A percentile compares a stretch with the other conserved stretches of the same genome.
Evolutionary conservation across 2,113 vertebrate species (phyloP).

Genomic region (Nyctibius bracteatus): DNA sequence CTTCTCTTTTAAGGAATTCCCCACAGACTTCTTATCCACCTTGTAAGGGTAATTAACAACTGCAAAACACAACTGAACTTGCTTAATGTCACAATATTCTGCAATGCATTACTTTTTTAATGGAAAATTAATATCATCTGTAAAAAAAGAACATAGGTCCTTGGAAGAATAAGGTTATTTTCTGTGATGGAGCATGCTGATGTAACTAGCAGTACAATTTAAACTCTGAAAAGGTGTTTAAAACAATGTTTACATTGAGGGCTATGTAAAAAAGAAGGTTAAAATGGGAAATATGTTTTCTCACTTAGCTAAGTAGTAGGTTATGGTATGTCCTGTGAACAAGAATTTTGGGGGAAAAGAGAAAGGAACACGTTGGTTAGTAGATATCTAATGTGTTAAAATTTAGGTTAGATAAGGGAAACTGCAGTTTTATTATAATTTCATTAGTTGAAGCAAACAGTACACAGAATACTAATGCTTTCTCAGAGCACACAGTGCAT

Average conservation of each 20-base stretch:
- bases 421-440: not conserved
- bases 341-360: not conserved
- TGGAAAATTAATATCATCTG: not conserved
- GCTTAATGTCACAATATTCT: slow-evolving; percentile 31
- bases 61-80: slow-evolving; percentile 28
- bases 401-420: not conserved
- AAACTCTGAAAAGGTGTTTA: not conserved
- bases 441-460: not conserved
- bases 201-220: not conserved
- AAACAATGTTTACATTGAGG: not conserved
- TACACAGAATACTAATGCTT: not conserved
- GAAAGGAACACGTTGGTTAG: not conserved
- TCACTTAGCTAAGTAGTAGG: not conserved
- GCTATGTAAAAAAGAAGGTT: not conserved
- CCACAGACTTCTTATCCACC: slow-evolving; percentile 36
- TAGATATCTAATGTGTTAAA: not conserved
- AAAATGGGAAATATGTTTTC: not conserved
- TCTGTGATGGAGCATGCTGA: not conserved
- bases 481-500: not conserved
- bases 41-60: slow-evolving; percentile 60
- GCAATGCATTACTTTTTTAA: not conserved
- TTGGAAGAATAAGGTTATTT: not conserved
- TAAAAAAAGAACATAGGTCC: not conserved
- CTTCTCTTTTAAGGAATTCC: slow-evolving; percentile 60
- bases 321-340: not conserved